These are phyloP conservation scores for Heliconius ethilla DNA, from an alignment of 2,888 invertebrate species.

Conservation along the genomic window DNA sequence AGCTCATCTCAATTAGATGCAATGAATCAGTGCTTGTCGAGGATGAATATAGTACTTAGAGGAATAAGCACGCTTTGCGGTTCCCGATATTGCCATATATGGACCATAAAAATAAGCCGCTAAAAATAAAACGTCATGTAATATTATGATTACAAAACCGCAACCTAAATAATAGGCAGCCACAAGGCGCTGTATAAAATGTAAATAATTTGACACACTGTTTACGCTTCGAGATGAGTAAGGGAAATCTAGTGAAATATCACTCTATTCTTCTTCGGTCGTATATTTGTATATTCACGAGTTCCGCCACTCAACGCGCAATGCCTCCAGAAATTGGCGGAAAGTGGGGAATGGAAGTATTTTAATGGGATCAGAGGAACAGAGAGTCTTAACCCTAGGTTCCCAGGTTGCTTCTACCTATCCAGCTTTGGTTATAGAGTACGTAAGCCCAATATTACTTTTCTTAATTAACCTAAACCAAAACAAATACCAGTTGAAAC, in stretches of 20 bases:
- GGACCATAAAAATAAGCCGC: slow-evolving; percentile 43
- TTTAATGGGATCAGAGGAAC: no score
- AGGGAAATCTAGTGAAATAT: background rate
- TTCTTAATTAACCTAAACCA: background rate
- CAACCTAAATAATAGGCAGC: slow-evolving; percentile 27
- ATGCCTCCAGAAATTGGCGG: no score
- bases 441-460: background rate
- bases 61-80: slow-evolving; percentile 64
- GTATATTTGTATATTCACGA: background rate
- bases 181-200: background rate
- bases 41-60: slow-evolving; percentile 49
- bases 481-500: background rate
- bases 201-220: slow-evolving; percentile 6
- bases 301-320: background rate
- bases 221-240: background rate
- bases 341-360: no score
- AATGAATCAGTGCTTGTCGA: slow-evolving; percentile 61
- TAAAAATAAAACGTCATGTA: slow-evolving; percentile 40
- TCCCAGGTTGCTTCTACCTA: no score
- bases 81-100: slow-evolving; percentile 50
- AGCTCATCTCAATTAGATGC: slow-evolving; percentile 67
- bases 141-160: slow-evolving; percentile 29
- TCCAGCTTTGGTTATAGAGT: background rate
- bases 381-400: no score
- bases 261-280: background rate